These are phyloP conservation scores for Stegostoma tigrinum DNA, from an alignment of 2,113 vertebrate genomes.

Conservation along the genomic window DNA sequence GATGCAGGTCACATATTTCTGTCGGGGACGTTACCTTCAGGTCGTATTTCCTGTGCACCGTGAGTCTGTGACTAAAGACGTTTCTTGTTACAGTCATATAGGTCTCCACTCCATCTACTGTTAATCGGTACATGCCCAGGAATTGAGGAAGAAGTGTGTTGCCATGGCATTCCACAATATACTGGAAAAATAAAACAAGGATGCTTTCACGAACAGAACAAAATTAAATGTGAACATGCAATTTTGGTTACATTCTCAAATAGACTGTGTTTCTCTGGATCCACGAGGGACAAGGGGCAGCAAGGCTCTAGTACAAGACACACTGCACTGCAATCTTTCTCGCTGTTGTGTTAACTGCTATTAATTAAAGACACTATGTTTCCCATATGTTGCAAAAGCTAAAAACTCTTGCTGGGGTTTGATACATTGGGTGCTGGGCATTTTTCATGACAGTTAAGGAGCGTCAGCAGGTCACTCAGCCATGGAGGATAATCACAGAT, in stretches of 20 bases:
- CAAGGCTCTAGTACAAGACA: too few relatives aligned
- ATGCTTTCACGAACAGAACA: background rate
- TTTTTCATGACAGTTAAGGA: background rate
- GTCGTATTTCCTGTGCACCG: constrained; percentile 90
- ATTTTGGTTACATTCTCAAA: background rate
- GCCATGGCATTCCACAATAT: constrained; percentile 94
- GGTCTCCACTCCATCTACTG: constrained; percentile 89
- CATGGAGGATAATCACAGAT: background rate
- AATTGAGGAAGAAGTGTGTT: constrained; percentile 94
- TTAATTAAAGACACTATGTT: background rate
- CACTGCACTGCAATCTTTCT: too few relatives aligned
- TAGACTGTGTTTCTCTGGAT: too few relatives aligned
- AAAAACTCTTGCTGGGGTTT: background rate
- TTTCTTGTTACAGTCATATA: constrained; percentile 97
- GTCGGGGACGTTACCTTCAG: constrained; percentile 68
- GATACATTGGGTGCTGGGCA: background rate
- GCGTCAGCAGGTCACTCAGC: background rate
- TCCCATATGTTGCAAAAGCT: background rate
- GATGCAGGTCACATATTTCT: background rate
- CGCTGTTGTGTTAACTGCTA: background rate
- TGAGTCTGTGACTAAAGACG: constrained; percentile 87
- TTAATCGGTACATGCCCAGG: constrained; percentile 93
- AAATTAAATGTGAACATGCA: background rate
- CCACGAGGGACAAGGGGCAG: too few relatives aligned
- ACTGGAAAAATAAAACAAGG: constrained; percentile 55